Evolutionary conservation across 2,888 invertebrate species (phyloP).

Genomic region (Agrotis exclamationis): DNA sequence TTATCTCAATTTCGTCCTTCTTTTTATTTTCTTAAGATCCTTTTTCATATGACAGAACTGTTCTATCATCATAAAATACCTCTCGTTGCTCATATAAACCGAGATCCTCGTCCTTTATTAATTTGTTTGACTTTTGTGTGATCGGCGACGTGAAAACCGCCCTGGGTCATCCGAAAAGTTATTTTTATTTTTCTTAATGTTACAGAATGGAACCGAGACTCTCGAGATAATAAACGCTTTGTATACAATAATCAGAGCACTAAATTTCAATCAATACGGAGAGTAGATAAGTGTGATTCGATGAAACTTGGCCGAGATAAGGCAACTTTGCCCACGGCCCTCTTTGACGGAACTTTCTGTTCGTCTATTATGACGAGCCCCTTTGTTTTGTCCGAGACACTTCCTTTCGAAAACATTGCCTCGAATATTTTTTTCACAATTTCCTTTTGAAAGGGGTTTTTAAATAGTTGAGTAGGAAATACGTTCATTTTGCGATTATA

Average conservation of each 20-base stretch:
- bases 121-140: constrained; percentile 58
- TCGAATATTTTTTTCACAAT: constrained; percentile 77
- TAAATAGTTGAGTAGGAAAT: constrained; percentile 76
- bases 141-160: constrained; percentile 55
- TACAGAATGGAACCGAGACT: constrained; percentile 5
- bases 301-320: constrained; percentile 81
- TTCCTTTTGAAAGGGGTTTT: constrained; percentile 72
- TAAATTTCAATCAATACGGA: constrained; percentile 79
- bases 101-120: constrained; percentile 43
- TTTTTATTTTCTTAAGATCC: constrained; percentile 33
- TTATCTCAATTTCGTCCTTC: constrained; percentile 32
- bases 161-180: constrained; percentile 40
- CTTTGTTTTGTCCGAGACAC: constrained; percentile 83
- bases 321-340: constrained; percentile 74
- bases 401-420: constrained; percentile 80
- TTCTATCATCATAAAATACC: constrained; percentile 29
- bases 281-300: constrained; percentile 83
- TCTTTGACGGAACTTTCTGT: constrained; percentile 78
- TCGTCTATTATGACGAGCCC: constrained; percentile 77
- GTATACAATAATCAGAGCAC: constrained; percentile 53
- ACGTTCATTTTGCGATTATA: constrained; percentile 50
- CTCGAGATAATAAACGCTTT: constrained; percentile 34
- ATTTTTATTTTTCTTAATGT: constrained; percentile 37
- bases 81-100: constrained; percentile 25
- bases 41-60: constrained; percentile 28